Evolutionary conservation across 2,888 invertebrate species (phyloP), one percentile per base, ranked within the genome.

Genomic region (Spilosoma lubricipeda): DNA sequence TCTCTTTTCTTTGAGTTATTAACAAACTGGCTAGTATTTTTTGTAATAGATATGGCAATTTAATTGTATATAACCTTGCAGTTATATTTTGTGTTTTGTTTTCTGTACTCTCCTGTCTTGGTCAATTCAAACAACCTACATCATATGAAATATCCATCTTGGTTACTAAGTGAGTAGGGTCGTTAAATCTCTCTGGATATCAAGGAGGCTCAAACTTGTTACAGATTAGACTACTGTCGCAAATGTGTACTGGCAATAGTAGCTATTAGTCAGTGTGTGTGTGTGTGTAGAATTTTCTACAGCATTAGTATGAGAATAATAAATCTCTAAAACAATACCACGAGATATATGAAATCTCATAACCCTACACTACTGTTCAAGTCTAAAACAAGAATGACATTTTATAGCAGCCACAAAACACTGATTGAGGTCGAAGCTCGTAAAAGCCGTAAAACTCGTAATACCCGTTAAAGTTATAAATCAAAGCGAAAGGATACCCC

Each of bases 381-480:
- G 72, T 23, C 52, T 52, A 63, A 65, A 64, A 72, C 74, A 73
- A 75, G 75, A 71, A 71, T 59, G 48, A 20, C 48, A 36, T 75
- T 79, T 85, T 83, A 86, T 75, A 70, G 72, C 79, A 74, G 70
- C 77, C 82, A 76, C 81, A 81, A 86, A 80, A 81, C 78, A 79
- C 79, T 85, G 85, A 87, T 86, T 86, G 80, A 76, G 80, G 77
- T 75, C 70, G 72, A 66, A 77, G 67, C 72, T 78, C 82, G 79
- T 81, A 74, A 76, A 71, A 70, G 42, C 65, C 74, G 78, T 83
- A 81, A 84, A 83, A 82, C 59, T 68, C 66, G 67, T 45, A 77
- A 80, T 77, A 75, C 76, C 76, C 78, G 71, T 73, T 80, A 81
- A 82, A 80, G 78, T 80, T 83, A 77, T 80, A 81, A 83, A 84